Conservation (phyloP, 53 echinoderm and acorn worm species). For the Zoroaster sp. region DNA sequence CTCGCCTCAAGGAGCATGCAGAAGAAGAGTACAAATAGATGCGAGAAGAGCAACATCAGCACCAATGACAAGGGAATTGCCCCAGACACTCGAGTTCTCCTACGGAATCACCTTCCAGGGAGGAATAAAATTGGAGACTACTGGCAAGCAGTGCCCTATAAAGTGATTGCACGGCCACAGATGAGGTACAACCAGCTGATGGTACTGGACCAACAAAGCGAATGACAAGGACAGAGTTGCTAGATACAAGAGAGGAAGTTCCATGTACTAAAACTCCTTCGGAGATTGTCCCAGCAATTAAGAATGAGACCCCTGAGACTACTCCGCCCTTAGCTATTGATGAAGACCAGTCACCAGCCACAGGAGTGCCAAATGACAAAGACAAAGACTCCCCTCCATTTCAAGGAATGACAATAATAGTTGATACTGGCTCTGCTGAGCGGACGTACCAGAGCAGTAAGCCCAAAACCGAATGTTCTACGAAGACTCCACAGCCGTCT, state of each 20-base stretch:
- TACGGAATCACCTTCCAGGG: constrained; percentile 18
- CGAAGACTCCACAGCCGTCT: too few species aligned
- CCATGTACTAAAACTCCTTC: not conserved
- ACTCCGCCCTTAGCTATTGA: not conserved
- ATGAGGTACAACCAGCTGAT: constrained; percentile 32
- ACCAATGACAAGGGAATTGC: constrained; percentile 9
- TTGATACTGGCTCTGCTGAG: not conserved
- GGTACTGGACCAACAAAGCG: constrained; percentile 50
- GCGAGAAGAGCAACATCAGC: not conserved
- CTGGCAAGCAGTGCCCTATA: constrained; percentile 58
- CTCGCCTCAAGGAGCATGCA: not conserved
- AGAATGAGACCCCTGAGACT: not conserved
- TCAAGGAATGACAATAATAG: not conserved
- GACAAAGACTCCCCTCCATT: not conserved
- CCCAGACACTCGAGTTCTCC: not conserved
- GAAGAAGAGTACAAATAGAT: not conserved
- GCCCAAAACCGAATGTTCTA: not conserved
- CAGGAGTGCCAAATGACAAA: not conserved
- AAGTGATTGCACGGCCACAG: constrained; percentile 38
- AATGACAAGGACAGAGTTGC: constrained; percentile 56
- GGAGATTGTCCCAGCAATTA: not conserved
- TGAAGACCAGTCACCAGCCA: too few species aligned
- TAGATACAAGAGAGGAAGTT: constrained; percentile 28
- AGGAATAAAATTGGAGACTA: constrained; percentile 58
- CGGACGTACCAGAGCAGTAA: not conserved